Base-by-base conservation (phyloP, 2,888 invertebrate species). In the Pharmacophagus antenor region DNA sequence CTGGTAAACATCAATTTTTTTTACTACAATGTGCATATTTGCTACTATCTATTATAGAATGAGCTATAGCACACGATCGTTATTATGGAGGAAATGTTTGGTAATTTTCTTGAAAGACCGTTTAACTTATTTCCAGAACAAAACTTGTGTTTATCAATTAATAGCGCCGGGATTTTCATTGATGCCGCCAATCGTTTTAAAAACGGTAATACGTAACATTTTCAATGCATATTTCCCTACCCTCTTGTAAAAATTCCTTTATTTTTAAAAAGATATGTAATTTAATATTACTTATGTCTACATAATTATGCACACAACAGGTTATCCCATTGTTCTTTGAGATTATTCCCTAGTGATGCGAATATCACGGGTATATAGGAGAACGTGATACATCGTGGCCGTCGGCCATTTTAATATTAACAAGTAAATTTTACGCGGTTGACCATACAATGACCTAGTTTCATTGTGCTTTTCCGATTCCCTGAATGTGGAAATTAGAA, bases 381-480 rank as follows among this genome's bases (percentile, higher is more conserved):
- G 71, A 73, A 67, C 70, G 67, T 65, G 69, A 68, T 70, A 70
- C 62, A 73, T 70, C 71, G 71, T 72, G 62, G 69, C 56, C 62
- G 61, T 68, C 17, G 71, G 74, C 70, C 72, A 70, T 68, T 67
- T 63, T 49, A 37, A 65, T 61, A 81, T 83, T 83, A 78, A 80
- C 82, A 84, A 84, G 82, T 82, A 69, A 81, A 83, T 82, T n/a
- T 83, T 61, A 56, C 57, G 62, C 70, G 66, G 77, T 81, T 77
- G 18, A 74, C 72, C 68, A 79, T 72, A 73, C 77, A 67, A 59
- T 61, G 76, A 77, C 75, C 77, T 71, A 62, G 42, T 18, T 44
- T 44, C 42, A 18, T 44, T 44, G 42, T 44, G 42, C 42, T 8
- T 20, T 18, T 44, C 10, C 42, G 42, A 44, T 18, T 17, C 8